Conservation (phyloP, 1,140 invertebrate genomes). For the Rhagoletis pomonella region DNA sequence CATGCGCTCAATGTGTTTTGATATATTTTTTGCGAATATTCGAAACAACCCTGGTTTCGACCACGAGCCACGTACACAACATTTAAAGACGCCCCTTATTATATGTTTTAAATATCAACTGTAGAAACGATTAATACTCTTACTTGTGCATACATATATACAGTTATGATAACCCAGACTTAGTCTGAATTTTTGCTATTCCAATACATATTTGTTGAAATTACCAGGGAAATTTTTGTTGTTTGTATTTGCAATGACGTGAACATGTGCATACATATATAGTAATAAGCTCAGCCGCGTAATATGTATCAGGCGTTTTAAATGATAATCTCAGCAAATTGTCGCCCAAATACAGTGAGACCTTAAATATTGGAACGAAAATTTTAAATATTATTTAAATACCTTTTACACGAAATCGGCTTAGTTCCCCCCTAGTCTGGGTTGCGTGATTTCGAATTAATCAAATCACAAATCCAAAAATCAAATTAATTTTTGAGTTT, state of each 20-base stretch:
- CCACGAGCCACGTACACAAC: conserved; percentile 23
- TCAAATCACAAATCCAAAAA: no score
- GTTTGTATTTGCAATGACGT: conserved; percentile 28
- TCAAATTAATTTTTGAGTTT: no score
- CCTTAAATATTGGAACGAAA: not conserved
- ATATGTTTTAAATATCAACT: not conserved
- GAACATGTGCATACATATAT: not conserved
- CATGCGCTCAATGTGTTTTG: no score
- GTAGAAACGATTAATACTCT: not conserved
- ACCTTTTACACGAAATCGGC: no score
- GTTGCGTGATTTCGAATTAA: no score
- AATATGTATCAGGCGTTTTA: not conserved
- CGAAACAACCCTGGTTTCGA: no score
- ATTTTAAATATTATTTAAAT: not conserved
- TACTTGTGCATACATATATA: not conserved
- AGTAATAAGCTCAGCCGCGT: no score
- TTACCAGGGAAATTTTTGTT: conserved; percentile 1
- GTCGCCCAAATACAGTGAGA: conserved; percentile 5
- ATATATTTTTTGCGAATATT: no score
- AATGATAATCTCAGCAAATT: conserved; percentile 43
- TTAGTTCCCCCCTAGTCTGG: no score
- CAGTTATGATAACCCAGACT: not conserved
- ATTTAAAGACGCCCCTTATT: conserved; percentile 19
- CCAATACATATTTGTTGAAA: not conserved
- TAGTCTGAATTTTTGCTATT: conserved; percentile 8